Evolutionary conservation across 2,113 vertebrate genomes (phyloP), one percentile per base, ranked within the genome.

Genomic region (Grus americana): DNA sequence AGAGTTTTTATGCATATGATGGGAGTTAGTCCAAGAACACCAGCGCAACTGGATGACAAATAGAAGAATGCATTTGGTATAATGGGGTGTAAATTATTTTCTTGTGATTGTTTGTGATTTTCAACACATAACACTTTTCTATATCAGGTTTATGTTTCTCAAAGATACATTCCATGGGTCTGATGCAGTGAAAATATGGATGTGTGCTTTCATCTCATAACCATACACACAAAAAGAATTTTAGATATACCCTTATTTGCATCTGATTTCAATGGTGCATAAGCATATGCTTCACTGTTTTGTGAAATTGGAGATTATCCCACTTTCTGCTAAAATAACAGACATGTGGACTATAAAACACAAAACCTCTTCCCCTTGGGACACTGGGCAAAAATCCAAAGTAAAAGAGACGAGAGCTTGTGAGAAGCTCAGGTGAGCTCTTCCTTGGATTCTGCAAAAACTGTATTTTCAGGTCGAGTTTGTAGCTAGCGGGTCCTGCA

Each of bases 401-500:
- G 20, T 71, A 59, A 87, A 63, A 79, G 20, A 32, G 22, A 79
- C 57, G 40, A 18, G n/a, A 74, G 12, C 0, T 0, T 46, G 27
- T 21, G 40, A 29, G 54, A 75, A 84, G 27, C 36, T 75, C 70
- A 68, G 76, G 57, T 91, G 86, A 67, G 26, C 15, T 87, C 52
- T 83, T 92, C 46, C 32, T 40, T 83, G 94, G 15, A 36, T 68
- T 92, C 70, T 65, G 68, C 7, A 63, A 92, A 88, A 67, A 18
- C 13, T 72, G 34, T 62, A 13, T 92, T 94, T 94, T 81, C 59
- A 85, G 70, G 24, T 23, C 2, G 13, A 61, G 49, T 65, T 86
- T 93, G 57, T 79, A 94, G 72, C 57, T 87, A 61, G 72, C 30
- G 68, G 40, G 47, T 94, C 61, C 90, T 85, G 91, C 79, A 96